Evolutionary conservation across 2,888 invertebrate genomes (phyloP).

Genomic region (Caenorhabditis japonica): DNA sequence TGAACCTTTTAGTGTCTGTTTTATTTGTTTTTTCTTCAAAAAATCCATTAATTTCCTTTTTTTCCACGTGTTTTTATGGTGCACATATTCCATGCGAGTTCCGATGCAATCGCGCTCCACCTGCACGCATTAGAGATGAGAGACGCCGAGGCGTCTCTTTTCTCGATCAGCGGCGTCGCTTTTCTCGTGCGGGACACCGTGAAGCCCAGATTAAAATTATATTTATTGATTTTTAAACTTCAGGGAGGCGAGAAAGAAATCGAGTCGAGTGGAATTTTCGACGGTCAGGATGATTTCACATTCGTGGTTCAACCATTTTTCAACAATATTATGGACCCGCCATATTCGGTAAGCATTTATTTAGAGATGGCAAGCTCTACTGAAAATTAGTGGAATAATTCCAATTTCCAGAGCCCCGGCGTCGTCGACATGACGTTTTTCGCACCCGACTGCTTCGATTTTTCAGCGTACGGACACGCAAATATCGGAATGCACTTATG

Average conservation of each 20-base stretch:
- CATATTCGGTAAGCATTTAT: constrained; percentile 35
- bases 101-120: too few species aligned
- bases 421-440: constrained; percentile 60
- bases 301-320: constrained; percentile 67
- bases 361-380: background rate
- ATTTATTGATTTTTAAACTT: background rate
- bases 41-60: too few species aligned
- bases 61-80: too few species aligned
- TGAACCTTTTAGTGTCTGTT: too few species aligned
- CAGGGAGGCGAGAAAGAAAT: constrained; percentile 55
- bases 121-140: too few species aligned
- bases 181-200: too few species aligned
- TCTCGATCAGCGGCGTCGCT: too few species aligned
- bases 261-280: constrained; percentile 54
- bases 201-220: too few species aligned
- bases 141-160: too few species aligned
- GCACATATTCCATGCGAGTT: too few species aligned
- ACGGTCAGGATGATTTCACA: constrained; percentile 60
- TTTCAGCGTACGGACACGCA: constrained; percentile 57
- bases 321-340: constrained; percentile 56
- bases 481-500: constrained; percentile 59
- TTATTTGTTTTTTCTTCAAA: too few species aligned
- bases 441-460: constrained; percentile 65
- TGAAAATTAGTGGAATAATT: background rate
- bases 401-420: constrained; percentile 44